Conservation (phyloP, 2,113 vertebrate species). For the Malurus cyaneus region DNA sequence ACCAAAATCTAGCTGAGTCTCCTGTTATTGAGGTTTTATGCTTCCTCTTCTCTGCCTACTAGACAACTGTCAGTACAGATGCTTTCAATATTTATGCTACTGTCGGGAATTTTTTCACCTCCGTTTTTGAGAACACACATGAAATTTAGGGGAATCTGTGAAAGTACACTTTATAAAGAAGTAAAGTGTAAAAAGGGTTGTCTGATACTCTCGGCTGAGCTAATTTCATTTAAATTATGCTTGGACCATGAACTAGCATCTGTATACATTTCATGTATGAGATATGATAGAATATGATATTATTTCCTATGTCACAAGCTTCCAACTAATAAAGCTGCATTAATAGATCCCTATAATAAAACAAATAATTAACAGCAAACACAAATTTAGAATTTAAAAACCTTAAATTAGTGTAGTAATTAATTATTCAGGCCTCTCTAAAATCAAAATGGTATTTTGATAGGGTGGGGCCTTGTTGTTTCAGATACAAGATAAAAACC, state of each 20-base stretch:
- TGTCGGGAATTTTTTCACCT: not conserved
- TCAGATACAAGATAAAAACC: not conserved
- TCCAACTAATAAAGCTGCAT: not conserved
- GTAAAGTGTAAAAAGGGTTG: not conserved
- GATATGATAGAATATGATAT: not conserved
- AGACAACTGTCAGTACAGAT: not conserved
- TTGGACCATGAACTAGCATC: not conserved
- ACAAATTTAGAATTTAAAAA: not conserved
- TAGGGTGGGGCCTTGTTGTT: accelerated
- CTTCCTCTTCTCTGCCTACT: not conserved
- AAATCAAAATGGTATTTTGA: not conserved
- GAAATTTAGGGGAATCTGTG: not conserved
- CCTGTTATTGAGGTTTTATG: not conserved
- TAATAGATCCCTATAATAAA: not conserved
- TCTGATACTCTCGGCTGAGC: not conserved
- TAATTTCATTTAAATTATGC: not conserved
- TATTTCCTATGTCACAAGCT: not conserved
- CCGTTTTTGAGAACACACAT: not conserved
- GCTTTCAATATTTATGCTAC: not conserved
- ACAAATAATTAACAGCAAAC: not conserved
- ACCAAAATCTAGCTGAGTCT: not conserved
- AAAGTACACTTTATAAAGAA: not conserved
- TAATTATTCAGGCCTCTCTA: not conserved
- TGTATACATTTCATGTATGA: not conserved
- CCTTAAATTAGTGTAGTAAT: not conserved